Evolutionary conservation across 92 coral and sea anemone species (phyloP), one percentile per base, ranked within the genome.

Genomic region (Palythoa caribaeorum): DNA sequence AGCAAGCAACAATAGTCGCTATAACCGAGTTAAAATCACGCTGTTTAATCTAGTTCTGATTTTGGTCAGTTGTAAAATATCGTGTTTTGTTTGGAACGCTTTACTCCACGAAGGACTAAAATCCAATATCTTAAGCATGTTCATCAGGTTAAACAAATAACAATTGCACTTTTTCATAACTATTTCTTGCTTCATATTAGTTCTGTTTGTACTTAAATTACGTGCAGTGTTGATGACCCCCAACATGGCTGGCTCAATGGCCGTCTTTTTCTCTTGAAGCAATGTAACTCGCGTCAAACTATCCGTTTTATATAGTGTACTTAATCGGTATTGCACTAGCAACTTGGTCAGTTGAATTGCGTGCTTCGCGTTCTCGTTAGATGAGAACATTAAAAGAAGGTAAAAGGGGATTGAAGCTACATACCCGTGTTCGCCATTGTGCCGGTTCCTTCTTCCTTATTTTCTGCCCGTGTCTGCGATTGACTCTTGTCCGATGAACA

Each of bases 401-500:
- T 53, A 52, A 53, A 3, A 1, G 20, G 19, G 16, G 14, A 20
- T 38, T 35, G 6, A 9, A 35, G 38, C 38, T 20, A 81, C 86
- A 81, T 81, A 81, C 86, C 86, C 86, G 86, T 40, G 44, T 17
- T 11, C 6, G 86, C 86, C 86, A 81, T 81, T 63, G 84, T 20
- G 16, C 55, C 73, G 73, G 62, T 53, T 39, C 40, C 84, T 19
- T 79, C 84, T 19, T 60, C 44, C 57, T 75, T 37, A 1, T 44
- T 47, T 62, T 60, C 15, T 81, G 44, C 38, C 75, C 35, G 44
- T 0, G 40, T 9, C 59, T 48, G 75, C 63, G 75, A 20, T 51
- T 68, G 62, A 81, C 86, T 81, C 75, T 81, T 66, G 55, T 50
- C 86, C 9, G 86, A 81, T 65, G 86, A 81, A 81, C 86, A 81